Evolutionary conservation across 1,140 invertebrate genomes (phyloP).

Genomic region (Nautilus pompilius): DNA sequence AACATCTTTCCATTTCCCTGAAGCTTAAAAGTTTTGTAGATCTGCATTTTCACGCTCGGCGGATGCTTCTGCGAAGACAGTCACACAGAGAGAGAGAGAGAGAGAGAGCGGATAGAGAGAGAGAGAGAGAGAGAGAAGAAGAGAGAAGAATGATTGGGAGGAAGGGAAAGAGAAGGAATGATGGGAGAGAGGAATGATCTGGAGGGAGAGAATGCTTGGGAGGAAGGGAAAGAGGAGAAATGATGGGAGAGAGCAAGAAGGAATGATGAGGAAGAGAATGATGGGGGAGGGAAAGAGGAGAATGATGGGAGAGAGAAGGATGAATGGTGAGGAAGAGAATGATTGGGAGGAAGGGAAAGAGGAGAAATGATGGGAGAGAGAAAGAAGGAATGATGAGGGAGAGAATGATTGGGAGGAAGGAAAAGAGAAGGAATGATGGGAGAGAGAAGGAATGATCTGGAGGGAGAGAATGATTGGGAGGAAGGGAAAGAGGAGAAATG

Average conservation of each 20-base stretch:
- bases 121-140: background rate
- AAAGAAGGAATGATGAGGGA: too few species aligned
- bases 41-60: background rate
- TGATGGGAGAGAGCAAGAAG: background rate
- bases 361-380: too few species aligned
- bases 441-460: too few species aligned
- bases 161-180: background rate
- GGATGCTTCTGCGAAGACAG: background rate
- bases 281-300: background rate
- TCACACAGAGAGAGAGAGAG: slow-evolving; percentile 2
- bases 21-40: background rate
- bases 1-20: background rate
- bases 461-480: too few species aligned
- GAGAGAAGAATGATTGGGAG: slow-evolving; percentile 1
- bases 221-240: background rate
- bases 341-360: too few species aligned
- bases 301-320: background rate
- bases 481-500: too few species aligned
- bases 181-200: background rate
- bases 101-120: background rate
- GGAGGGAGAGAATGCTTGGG: background rate
- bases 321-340: background rate
- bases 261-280: background rate
- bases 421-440: too few species aligned
- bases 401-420: too few species aligned